These are phyloP conservation scores for Hylyphantes graminicola DNA, from an alignment of 1,140 invertebrate species.

Conservation along the genomic window DNA sequence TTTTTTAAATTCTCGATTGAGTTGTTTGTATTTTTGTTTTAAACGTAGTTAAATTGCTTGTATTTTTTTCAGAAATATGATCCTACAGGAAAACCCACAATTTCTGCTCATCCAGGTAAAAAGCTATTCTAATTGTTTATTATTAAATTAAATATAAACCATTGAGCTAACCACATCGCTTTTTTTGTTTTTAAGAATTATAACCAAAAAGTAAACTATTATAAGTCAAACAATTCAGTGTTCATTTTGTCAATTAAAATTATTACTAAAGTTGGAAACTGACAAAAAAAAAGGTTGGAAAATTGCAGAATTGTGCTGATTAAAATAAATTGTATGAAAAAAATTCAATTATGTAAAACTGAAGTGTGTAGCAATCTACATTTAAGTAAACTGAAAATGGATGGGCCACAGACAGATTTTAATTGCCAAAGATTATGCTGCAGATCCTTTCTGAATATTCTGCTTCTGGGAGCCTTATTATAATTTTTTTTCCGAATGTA, in stretches of 20 bases:
- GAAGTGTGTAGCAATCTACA: too few species aligned
- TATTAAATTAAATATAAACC: not conserved
- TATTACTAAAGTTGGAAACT: not conserved
- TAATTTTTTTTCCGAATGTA: too few species aligned
- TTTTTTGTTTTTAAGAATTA: not conserved
- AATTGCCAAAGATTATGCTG: too few species aligned
- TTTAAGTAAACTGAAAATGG: too few species aligned
- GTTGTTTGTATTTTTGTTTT: not conserved
- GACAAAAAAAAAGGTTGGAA: not conserved
- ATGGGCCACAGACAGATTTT: too few species aligned
- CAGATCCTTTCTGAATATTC: too few species aligned
- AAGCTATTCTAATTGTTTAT: slow-evolving; percentile 84
- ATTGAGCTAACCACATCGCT: not conserved
- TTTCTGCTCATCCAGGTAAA: slow-evolving; percentile 85
- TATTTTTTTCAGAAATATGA: slow-evolving; percentile 81
- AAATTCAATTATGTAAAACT: too few species aligned
- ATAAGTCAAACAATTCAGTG: not conserved
- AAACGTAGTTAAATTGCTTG: not conserved
- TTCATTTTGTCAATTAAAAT: not conserved
- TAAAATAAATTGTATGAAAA: too few species aligned
- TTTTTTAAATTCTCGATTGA: not conserved
- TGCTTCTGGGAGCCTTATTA: too few species aligned
- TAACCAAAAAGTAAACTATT: not conserved
- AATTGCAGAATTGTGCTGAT: not conserved
- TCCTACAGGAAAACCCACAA: slow-evolving; percentile 94